Conservation (phyloP, 1,140 invertebrate genomes). For the Cotesia chilonis region DNA sequence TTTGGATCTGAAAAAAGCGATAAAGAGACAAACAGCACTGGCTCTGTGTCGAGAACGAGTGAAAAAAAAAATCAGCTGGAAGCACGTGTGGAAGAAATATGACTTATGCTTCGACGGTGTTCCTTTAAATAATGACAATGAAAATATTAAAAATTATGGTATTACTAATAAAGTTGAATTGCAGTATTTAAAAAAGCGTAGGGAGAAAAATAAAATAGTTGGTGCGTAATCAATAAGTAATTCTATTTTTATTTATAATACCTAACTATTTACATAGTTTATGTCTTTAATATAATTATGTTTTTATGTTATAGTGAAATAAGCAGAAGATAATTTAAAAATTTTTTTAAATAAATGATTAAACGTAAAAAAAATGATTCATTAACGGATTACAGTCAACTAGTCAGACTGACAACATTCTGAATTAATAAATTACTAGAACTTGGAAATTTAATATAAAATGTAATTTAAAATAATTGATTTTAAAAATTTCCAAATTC, state of each 20-base stretch:
- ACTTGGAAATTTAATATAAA: too few species aligned
- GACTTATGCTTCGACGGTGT: constrained; percentile 49
- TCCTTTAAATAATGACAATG: constrained; percentile 49
- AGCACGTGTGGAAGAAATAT: constrained; percentile 61
- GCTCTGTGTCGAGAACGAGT: constrained; percentile 55
- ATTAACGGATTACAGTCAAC: too few species aligned
- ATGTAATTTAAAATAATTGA: too few species aligned
- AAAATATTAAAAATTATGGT: constrained; percentile 59
- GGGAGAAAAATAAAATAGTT: constrained; percentile 51
- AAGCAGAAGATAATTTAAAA: too few species aligned
- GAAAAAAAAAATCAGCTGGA: constrained; percentile 62
- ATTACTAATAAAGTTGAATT: constrained; percentile 55
- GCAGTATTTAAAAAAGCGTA: constrained; percentile 50
- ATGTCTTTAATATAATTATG: neutral
- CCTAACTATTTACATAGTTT: neutral
- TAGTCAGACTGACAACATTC: too few species aligned
- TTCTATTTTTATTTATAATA: constrained; percentile 17
- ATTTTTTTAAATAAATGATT: too few species aligned
- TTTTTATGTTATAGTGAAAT: neutral
- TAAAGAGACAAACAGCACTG: constrained; percentile 57
- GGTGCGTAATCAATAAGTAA: constrained; percentile 7
- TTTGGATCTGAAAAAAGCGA: constrained; percentile 58
- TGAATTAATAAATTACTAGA: too few species aligned
- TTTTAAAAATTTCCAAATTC: too few species aligned
- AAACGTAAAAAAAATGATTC: too few species aligned